These are phyloP conservation scores for Telmatochromis sp. DNA, from an alignment of 2,113 vertebrate species.

Conservation along the genomic window DNA sequence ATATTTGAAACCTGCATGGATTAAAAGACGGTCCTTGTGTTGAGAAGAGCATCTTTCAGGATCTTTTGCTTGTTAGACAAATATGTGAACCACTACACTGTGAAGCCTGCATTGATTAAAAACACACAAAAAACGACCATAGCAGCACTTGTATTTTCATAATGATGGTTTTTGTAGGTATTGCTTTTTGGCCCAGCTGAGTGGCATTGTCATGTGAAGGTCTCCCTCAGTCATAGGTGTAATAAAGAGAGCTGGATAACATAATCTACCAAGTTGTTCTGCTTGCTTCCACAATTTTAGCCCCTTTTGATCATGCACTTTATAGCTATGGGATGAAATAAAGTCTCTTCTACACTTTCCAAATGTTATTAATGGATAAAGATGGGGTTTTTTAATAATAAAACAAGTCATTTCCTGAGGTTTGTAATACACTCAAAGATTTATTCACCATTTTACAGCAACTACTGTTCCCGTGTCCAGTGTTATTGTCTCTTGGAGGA, in stretches of 20 bases:
- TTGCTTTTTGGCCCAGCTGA: not conserved
- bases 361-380: not conserved
- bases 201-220: not conserved
- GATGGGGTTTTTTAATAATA: accelerated
- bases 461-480: not conserved
- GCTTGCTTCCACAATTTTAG: not conserved
- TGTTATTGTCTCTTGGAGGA: not conserved
- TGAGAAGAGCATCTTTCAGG: not conserved
- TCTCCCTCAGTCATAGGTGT: not conserved
- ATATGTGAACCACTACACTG: not conserved
- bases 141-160: not conserved
- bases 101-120: not conserved
- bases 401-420: not conserved
- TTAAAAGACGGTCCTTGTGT: not conserved
- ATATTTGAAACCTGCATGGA: not conserved
- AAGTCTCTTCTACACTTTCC: not conserved
- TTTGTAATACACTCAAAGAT: not conserved
- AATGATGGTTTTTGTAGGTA: not conserved
- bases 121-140: accelerated
- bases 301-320: not conserved
- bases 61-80: not conserved
- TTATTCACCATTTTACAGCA: not conserved
- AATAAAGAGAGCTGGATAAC: not conserved
- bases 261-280: not conserved
- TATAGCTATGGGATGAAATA: not conserved